These are phyloP conservation scores for Ctenopoma kingsleyae DNA, from an alignment of 2,797 vertebrate species.

Conservation along the genomic window DNA sequence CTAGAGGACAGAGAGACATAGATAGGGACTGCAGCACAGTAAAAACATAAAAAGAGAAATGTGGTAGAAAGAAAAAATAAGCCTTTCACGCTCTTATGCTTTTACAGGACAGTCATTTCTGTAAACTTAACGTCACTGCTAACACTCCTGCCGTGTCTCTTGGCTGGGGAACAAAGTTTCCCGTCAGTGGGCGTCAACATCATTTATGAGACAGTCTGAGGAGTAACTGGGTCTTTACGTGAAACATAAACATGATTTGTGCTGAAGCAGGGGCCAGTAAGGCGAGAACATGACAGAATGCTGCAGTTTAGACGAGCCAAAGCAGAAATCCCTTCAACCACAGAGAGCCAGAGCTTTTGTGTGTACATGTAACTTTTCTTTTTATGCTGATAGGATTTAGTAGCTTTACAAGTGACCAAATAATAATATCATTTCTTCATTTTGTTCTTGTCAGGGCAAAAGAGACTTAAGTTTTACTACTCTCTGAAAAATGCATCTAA, in stretches of 20 bases:
- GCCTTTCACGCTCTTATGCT: background rate
- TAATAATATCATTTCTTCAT: background rate
- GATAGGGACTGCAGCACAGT: background rate
- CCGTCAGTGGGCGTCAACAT: slow-evolving; percentile 24
- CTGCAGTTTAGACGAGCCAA: background rate
- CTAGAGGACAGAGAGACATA: background rate
- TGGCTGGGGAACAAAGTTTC: slow-evolving; percentile 51
- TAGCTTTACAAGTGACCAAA: background rate
- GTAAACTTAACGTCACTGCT: slow-evolving; percentile 20
- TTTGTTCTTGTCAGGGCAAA: background rate
- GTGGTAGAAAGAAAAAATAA: background rate
- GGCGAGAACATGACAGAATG: slow-evolving; percentile 17
- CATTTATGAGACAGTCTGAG: slow-evolving; percentile 27
- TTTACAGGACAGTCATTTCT: slow-evolving; percentile 19
- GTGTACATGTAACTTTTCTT: background rate
- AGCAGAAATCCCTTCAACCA: slow-evolving; percentile 6
- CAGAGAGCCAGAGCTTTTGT: background rate
- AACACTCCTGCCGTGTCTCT: slow-evolving; percentile 23
- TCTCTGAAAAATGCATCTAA: too few relatives aligned
- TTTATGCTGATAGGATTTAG: background rate
- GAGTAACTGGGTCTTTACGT: slow-evolving; percentile 30
- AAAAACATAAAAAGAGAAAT: background rate
- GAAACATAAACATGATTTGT: slow-evolving; percentile 48
- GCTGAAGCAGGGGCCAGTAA: slow-evolving; percentile 34
- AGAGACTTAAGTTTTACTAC: background rate